Evolutionary conservation across 1,140 invertebrate species (phyloP).

Genomic region (Zaprionus taronus): DNA sequence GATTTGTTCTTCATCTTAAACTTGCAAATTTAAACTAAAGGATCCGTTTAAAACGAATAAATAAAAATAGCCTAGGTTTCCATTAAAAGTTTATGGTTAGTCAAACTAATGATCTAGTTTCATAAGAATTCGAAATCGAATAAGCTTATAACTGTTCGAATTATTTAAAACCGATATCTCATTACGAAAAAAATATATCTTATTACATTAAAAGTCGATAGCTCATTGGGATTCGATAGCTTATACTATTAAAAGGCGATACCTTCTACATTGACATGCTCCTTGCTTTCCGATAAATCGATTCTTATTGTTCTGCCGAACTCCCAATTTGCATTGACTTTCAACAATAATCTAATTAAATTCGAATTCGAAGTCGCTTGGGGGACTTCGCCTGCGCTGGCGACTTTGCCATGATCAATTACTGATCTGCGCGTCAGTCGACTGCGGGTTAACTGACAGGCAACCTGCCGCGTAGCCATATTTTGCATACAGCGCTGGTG

Average conservation of each 20-base stretch:
- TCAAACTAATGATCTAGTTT: too few species aligned
- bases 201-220: not conserved
- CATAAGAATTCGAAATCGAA: not conserved
- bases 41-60: too few species aligned
- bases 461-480: slow-evolving; percentile 25
- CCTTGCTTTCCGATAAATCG: not conserved
- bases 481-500: slow-evolving; percentile 33
- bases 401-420: slow-evolving; percentile 1
- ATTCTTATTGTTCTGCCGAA: not conserved
- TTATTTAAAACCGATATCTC: too few species aligned
- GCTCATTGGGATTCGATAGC: not conserved
- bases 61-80: too few species aligned
- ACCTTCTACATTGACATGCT: not conserved
- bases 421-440: not conserved
- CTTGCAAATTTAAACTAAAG: too few species aligned
- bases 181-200: too few species aligned
- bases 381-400: not conserved
- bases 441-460: not conserved
- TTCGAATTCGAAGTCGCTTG: not conserved
- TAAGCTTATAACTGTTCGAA: not conserved
- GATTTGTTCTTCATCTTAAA: too few species aligned
- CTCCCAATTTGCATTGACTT: not conserved
- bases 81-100: too few species aligned
- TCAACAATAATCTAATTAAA: slow-evolving; percentile 9
- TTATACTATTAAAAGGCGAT: not conserved